Base-by-base conservation (phyloP, 1,140 invertebrate genomes). In the Centruroides vittatus region DNA sequence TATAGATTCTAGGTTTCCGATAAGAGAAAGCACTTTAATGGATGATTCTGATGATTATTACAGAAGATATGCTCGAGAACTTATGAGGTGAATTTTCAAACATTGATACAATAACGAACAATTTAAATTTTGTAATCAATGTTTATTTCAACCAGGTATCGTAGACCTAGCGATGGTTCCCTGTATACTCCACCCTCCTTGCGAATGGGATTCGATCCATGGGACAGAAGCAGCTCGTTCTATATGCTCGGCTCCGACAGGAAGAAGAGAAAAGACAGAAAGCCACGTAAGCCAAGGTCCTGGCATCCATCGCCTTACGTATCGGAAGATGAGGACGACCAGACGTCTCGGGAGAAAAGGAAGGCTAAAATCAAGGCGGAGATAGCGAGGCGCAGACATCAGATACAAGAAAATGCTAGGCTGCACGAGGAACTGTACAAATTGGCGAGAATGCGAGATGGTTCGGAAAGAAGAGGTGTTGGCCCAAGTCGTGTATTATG, bases 311-410 rank as follows among this genome's bases (percentile, higher is more conserved):
- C 79, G 1, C 80, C 79, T 5, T 79, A 79, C 62, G 76, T 74
- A 34, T 76, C 75, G 56, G 79, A 78, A 58, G 76, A 76, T 47
- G 74, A 74, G 58, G 77, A 78, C 48, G 76, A 79, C 61, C 73
- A 77, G 56, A 67, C 75, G 55, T 75, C 68, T 23, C 63, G 78
- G 4, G 81, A 83, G 68, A 79, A 82, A 65, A 82, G 81, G 67
- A 81, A 81, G 64, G 76, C 78, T 11, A 75, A 79, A 63, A 78
- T 84, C 53, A 82, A 83, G 68, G 79, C 79, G 10, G 82, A 84
- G 70, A 84, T 84, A 60, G 80, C 81, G 5, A 73, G 81, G 47
- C 69, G 82, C 4, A 74, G 81, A 57, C 76, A 78, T 61, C 80
- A 82, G 67, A 78, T 84, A n/a, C 80, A 82, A 67, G 80, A 82